These are phyloP conservation scores for Electrona antarctica DNA, from an alignment of 2,113 vertebrate species.

Conservation along the genomic window DNA sequence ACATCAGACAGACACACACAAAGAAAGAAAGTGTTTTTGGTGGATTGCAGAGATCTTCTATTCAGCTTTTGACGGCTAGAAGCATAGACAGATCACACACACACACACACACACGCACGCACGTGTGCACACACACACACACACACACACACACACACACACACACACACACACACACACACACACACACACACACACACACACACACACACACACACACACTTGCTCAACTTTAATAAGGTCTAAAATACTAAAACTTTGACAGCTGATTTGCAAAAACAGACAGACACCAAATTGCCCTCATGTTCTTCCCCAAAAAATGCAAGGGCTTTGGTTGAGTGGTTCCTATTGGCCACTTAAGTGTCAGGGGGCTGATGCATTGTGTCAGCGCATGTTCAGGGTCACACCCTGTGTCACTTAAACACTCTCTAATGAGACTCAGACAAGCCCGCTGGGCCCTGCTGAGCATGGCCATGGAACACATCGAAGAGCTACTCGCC, in stretches of 20 bases:
- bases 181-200: not conserved
- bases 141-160: not conserved
- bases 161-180: not conserved
- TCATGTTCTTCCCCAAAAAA: slow-evolving; percentile 21
- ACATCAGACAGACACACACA: slow-evolving; percentile 31
- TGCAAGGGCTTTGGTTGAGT: slow-evolving; percentile 36
- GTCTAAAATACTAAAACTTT: too few species aligned
- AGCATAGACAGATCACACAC: too few species aligned
- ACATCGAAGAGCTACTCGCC: not conserved
- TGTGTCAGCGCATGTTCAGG: slow-evolving; percentile 63
- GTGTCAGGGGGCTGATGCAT: slow-evolving; percentile 44
- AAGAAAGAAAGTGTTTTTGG: too few species aligned
- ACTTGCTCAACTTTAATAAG: not conserved
- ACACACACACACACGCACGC: not conserved
- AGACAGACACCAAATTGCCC: slow-evolving; percentile 8
- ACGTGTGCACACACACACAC: slow-evolving; percentile 1
- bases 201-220: not conserved
- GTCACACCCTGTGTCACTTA: slow-evolving; percentile 59
- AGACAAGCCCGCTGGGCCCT: slow-evolving; percentile 46
- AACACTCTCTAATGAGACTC: slow-evolving; percentile 64
- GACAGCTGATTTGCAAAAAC: too few species aligned
- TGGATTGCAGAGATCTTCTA: too few species aligned
- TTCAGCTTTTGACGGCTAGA: too few species aligned
- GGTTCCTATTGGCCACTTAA: slow-evolving; percentile 57
- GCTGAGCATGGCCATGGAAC: slow-evolving; percentile 15